Conservation (phyloP, 2,888 invertebrate species). For the Caenorhabditis angaria region DNA sequence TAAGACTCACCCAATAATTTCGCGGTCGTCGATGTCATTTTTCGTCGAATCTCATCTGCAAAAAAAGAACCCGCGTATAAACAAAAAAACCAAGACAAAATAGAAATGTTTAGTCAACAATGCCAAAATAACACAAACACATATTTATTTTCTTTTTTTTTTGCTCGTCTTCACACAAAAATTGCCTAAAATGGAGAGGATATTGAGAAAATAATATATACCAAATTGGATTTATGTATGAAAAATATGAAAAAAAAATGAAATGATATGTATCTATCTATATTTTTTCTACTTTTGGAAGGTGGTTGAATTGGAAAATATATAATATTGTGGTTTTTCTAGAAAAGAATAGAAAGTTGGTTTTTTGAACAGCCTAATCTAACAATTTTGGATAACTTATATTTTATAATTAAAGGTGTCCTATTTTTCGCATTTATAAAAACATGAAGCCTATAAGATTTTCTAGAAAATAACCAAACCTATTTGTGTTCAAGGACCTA, state of each 20-base stretch:
- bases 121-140: not conserved
- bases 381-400: too few species aligned
- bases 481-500: constrained; percentile 1
- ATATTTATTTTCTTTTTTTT: not conserved
- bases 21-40: not conserved
- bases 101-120: constrained; percentile 2
- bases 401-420: too few species aligned
- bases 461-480: not conserved
- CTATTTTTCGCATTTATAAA: too few species aligned
- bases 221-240: constrained; percentile 2
- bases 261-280: not conserved
- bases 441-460: not conserved
- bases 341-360: too few species aligned
- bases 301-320: too few species aligned
- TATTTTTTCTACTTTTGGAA: not conserved
- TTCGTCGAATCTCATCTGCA: not conserved
- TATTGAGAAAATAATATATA: not conserved
- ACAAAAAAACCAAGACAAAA: too few species aligned
- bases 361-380: too few species aligned
- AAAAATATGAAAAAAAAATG: not conserved
- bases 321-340: too few species aligned
- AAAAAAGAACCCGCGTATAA: not conserved
- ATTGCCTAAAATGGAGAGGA: constrained; percentile 4
- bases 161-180: not conserved
- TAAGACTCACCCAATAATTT: not conserved